Evolutionary conservation across 1,140 invertebrate genomes (phyloP).

Genomic region (Ganaspis sp.): DNA sequence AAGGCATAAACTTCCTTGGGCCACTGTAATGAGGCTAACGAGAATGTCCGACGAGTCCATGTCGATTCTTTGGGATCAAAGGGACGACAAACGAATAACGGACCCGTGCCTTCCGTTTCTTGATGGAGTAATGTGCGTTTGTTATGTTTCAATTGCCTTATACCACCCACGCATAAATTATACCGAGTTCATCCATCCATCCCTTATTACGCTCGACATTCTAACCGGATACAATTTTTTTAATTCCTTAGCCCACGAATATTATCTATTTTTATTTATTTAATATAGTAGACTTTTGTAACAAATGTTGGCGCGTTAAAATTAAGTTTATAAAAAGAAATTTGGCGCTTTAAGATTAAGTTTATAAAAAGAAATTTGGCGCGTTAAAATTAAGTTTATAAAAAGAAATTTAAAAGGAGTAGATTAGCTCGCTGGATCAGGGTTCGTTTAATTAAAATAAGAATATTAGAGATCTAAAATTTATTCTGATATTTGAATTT

Average conservation of each 20-base stretch:
- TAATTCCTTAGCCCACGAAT: background rate
- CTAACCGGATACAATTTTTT: slow-evolving; percentile 36
- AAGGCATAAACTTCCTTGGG: slow-evolving; percentile 52
- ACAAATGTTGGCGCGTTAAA: no score
- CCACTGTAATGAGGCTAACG: slow-evolving; percentile 52
- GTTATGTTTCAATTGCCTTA: slow-evolving; percentile 71
- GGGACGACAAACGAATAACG: slow-evolving; percentile 57
- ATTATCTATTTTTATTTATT: no score
- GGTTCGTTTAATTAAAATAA: no score
- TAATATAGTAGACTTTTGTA: no score
- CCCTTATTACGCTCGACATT: slow-evolving; percentile 35
- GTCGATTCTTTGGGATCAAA: slow-evolving; percentile 65
- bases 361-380: no score
- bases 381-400: no score
- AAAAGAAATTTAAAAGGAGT: no score
- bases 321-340: no score
- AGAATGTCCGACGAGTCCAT: slow-evolving; percentile 58
- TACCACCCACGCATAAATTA: slow-evolving; percentile 65
- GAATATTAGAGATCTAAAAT: no score
- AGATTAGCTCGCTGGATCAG: no score
- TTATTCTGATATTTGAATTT: no score
- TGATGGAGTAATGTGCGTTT: slow-evolving; percentile 72
- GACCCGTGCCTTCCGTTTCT: slow-evolving; percentile 66
- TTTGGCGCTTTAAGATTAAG: no score
- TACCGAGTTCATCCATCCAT: slow-evolving; percentile 55